phyloP scores from a whole-genome alignment of 2,888 invertebrate species.

The Agrochola lychnidis region DNA sequence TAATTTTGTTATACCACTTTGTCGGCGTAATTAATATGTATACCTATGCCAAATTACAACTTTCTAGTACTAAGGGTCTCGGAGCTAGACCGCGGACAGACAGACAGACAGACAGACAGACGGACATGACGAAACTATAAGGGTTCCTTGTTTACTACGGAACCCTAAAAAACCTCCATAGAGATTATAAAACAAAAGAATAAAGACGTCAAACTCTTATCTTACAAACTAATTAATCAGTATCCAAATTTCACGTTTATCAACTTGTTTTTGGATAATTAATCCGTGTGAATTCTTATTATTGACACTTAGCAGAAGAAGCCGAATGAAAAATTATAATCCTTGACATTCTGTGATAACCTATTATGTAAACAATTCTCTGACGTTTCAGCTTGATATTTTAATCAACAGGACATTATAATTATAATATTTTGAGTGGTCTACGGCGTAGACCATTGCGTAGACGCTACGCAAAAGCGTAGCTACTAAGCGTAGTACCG shows the following conservation, averaged over 20 bases:
- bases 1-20: too few species aligned
- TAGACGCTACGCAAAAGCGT: constrained; percentile 14
- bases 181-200: constrained; percentile 1
- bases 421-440: not conserved
- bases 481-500: not conserved
- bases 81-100: too few species aligned
- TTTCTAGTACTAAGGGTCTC: too few species aligned
- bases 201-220: constrained; percentile 25
- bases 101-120: too few species aligned
- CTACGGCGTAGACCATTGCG: not conserved
- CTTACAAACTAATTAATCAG: not conserved
- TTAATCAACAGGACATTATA: constrained; percentile 11
- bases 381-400: constrained; percentile 10
- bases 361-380: constrained; percentile 12
- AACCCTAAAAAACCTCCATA: too few species aligned
- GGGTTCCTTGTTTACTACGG: too few species aligned
- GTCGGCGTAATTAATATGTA: too few species aligned
- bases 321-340: constrained; percentile 22
- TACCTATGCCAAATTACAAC: too few species aligned
- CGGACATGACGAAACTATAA: too few species aligned
- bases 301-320: constrained; percentile 14
- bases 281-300: constrained; percentile 21
- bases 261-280: constrained; percentile 1
- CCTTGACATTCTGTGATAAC: constrained; percentile 43
- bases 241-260: not conserved